Evolutionary conservation across 2,888 invertebrate species (phyloP), one percentile per base, ranked within the genome.

Genomic region (Cordylochernes scorpioides): DNA sequence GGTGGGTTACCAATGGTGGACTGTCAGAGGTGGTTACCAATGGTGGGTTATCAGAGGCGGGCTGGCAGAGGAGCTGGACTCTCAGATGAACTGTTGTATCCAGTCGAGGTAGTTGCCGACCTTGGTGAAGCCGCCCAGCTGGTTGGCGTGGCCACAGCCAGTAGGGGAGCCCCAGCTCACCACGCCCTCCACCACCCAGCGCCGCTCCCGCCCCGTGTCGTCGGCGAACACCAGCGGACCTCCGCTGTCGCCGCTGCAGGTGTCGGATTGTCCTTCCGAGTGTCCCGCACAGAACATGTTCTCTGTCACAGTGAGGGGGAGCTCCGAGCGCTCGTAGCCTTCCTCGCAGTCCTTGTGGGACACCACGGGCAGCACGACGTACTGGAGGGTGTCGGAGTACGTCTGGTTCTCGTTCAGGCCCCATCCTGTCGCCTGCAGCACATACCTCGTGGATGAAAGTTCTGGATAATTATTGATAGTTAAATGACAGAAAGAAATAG

Each of bases 161-260:
- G 25, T 16, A 4, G 42, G 41, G 25, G 38, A 38, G 9, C 42
- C 42, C 42, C 42, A 42, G 16, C 42, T 42, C n/a, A 40, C 40
- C 3, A 42, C 32, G 3, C 42, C 42, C 32, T 42, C 42, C 12
- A 39, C 25, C 9, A 36, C 33, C 41, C 41, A 42, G 22, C 31
- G 32, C 13, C 31, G 32, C 9, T 35, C 32, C 8, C 29, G 32
- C 4, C 34, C 34, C 9, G 34, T 28, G 13, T 35, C 35, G 15
- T 35, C 39, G 2, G 34, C 18, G 18, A 42, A 39, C 7, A 42
- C 42, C 31, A 42, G 32, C 3, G 42, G 42, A 4, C 42, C 42
- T 5, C 42, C 42, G 24, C 42, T 42, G 25, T 42, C 42, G 5
- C 42, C 42, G 29, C 30, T 38, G 25, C 42, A 42, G 4, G 41